Evolutionary conservation across 2,797 vertebrate species (phyloP), one percentile per base, ranked within the genome.

Genomic region (Tenualosa ilisha): DNA sequence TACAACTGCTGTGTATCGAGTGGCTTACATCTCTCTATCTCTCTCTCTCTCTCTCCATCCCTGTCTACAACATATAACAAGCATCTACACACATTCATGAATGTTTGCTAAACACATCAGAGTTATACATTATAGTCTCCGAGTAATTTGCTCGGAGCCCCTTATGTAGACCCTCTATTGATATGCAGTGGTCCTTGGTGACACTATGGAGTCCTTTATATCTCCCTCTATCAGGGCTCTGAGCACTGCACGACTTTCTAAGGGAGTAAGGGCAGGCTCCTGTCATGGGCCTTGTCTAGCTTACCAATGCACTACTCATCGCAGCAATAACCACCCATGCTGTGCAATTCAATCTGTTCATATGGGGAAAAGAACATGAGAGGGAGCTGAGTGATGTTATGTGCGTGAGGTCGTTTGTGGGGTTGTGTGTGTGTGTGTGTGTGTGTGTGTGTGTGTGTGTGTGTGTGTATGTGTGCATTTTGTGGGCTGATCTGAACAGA

Each of bases 401-500:
- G n/a, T 65, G 61, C 31, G 31, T 31, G 31, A 31, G 31, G 31
- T 31, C 31, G 31, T 31, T 0, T 1, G 31, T 31, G 31, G 31
- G 31, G 31, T 31, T 31, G 31, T 31, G 31, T 31, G 31, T 61
- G 22, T 65, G 61, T 26, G 59, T 24, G 59, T 26, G 59, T 63
- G 61, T 65, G 61, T 65, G 61, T 65, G 61, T 65, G n/a, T 65
- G 65, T 72, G 26, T 65, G 61, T 26, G 59, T 24, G 59, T 26
- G 59, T 63, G 61, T 65, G 61, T 65, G 61, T 65, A n/a, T 65
- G n/a, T 65, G 65, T 72, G 26, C 17, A 11, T 72, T n/a, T 65
- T 4, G 11, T 7, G 8, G n/a, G 51, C 51, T 12, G 24, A 46
- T 26, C 11, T 72, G 31, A 37, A 72, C 37, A 26, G 0, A 6